phyloP scores from a whole-genome alignment of 2,113 vertebrate species.

The Rallus limicola region DNA sequence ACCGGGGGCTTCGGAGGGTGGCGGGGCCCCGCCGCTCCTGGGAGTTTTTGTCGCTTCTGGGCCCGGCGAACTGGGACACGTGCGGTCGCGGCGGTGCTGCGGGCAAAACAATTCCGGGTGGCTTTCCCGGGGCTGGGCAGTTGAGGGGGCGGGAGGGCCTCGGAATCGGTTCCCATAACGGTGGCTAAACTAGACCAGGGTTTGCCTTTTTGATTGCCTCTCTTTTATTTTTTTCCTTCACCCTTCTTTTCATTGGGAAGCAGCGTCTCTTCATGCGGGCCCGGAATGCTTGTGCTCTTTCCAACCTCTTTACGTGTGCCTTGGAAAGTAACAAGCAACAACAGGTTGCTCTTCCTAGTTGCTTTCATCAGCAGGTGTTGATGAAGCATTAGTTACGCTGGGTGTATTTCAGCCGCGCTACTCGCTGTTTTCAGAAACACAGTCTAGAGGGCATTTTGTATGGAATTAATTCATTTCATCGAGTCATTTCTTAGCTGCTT shows the following conservation, averaged over 20 bases:
- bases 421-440: not conserved
- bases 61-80: not conserved
- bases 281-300: not conserved
- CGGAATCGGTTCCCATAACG: fast-evolving
- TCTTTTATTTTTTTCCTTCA: no score
- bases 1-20: not conserved
- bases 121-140: not conserved
- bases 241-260: no score
- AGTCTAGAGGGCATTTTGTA: fast-evolving
- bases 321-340: not conserved
- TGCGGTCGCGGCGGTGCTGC: not conserved
- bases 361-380: not conserved
- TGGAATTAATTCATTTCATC: not conserved
- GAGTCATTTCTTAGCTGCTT: not conserved
- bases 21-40: not conserved
- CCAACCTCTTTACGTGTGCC: no score
- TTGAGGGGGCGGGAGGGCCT: not conserved
- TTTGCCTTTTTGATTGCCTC: no score
- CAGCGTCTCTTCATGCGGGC: not conserved
- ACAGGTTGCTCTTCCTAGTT: not conserved
- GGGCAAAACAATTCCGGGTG: fast-evolving
- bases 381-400: not conserved
- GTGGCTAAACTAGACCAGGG: fast-evolving
- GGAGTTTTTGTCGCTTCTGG: not conserved
- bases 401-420: fast-evolving